Base-by-base conservation (phyloP, 2,888 invertebrate genomes). In the Stenodema calcarata region DNA sequence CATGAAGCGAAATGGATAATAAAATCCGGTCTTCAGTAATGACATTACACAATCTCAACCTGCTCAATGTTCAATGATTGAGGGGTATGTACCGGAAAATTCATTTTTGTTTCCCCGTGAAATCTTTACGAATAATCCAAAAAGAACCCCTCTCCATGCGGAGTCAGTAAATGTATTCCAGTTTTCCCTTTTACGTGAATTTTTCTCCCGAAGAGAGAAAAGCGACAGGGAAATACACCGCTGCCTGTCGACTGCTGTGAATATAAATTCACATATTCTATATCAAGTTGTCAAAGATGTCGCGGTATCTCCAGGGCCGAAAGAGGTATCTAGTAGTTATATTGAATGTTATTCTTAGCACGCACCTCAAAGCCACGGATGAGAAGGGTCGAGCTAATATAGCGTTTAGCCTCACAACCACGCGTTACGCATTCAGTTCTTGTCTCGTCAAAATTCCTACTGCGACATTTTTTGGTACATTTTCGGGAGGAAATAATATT, bases 301-400 rank as follows among this genome's bases (percentile, higher is more conserved):
- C 80, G 54, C n/a, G 80, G 54, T 28, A 50, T 50, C 50, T 47
- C 23, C 78, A 78, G 80, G 54, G 9, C 16, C n/a, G n/a, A 30
- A 54, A 35, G 54, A 54, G 30, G 18, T 80, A 50, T 16, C 28
- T 50, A 35, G 30, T 54, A 11, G 30, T 54, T 50, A 54, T 80
- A 80, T 80, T 80, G 80, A 80, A 80, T 80, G 54, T 80, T 54
- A 54, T 80, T 80, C 76, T 42, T n/a, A 2, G 16, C 80, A 54
- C 80, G 80, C 80, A 80, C 62, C 27, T 44, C 80, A 12, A 7
- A 28, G 18, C 47, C 30, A 30, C 75, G 80, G 54, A 35, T 80
- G 80, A 80, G 54, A 80, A 54, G 80, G 80, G 80, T 80, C 80
- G 80, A 80, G 50, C 80, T 80, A 80, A 80, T 80, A 80, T 54